Percentiles rank a stretch among this genome's conserved stretches.
Evolutionary conservation across 2,113 vertebrate species (phyloP).

Genomic region (Ifrita kowaldi): DNA sequence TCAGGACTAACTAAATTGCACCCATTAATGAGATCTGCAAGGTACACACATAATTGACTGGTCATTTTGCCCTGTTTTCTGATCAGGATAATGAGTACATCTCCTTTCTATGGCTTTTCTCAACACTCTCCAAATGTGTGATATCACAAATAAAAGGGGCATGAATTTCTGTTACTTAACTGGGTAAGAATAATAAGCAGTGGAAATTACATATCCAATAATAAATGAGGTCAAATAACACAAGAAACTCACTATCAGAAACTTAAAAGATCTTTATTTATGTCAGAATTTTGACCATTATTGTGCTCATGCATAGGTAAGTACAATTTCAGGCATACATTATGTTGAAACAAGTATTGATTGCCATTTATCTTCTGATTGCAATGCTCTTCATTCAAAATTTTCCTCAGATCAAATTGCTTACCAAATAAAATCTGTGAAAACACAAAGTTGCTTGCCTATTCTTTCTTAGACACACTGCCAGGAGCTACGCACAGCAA

Average conservation of each 20-base stretch:
- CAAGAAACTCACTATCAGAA: neutral
- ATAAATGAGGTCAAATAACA: conserved; percentile 33
- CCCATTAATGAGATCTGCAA: conserved; percentile 44
- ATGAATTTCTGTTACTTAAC: conserved; percentile 1
- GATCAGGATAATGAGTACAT: conserved; percentile 50
- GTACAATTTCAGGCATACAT: neutral
- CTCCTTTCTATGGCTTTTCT: conserved; percentile 24
- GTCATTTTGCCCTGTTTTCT: conserved; percentile 45
- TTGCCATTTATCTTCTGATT: neutral
- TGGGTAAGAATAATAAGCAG: neutral
- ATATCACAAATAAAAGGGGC: conserved; percentile 36
- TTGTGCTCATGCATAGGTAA: neutral
- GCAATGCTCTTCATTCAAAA: neutral
- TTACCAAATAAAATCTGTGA: neutral
- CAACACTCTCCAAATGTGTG: neutral
- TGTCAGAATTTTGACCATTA: neutral
- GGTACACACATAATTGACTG: neutral
- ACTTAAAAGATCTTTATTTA: neutral
- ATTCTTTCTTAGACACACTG: neutral
- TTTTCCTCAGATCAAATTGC: neutral
- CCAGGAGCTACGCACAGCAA: neutral
- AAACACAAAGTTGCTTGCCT: neutral
- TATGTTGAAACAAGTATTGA: neutral
- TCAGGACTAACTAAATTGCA: conserved; percentile 54
- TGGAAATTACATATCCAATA: conserved; percentile 9